Evolutionary conservation across 2,888 invertebrate species (phyloP), one percentile per base, ranked within the genome.

Genomic region (Melanotus villosus): DNA sequence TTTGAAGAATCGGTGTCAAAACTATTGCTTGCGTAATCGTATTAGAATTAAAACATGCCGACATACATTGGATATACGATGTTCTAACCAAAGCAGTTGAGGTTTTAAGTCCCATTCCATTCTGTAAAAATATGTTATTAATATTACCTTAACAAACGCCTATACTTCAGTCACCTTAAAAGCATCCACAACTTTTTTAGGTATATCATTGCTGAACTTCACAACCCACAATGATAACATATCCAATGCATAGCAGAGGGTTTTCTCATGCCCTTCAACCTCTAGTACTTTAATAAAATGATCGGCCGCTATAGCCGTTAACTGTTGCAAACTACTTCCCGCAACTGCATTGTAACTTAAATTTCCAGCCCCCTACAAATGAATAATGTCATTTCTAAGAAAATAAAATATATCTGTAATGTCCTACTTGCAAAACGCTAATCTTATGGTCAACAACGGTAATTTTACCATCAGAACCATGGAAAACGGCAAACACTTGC

Each of bases 201-300:
- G 92, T 32, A 93, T 85, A 70, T 89, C 88, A n/a, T 86, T 88
- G 0, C 85, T 85, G 72, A 92, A 90, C 80, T 91, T 90, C 12
- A 83, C 80, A 56, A 92, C 90, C 98, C 97, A 98, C 19, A 90
- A 83, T 5, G 91, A 88, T 84, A 97, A 89, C 90, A 93, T 92
- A 78, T 94, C 92, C 19, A 97, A 86, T 5, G 94, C 92, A 76
- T 91, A 91, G 72, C 93, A 90, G 59, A 97, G 85, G 0, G 95
- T 96, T 80, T 95, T 95, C 84, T 98, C 98, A 83, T 98, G 97
- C 30, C 95, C 94, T 88, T 98, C 98, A 54, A 89, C 88, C 80
- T 95, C 94, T 41, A 98, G 86, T 41, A 94, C 90, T 82, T 93
- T 93, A 21, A 92, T 86, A 81, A 94, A 92, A 77, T 92, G 89